Evolutionary conservation across 2,888 invertebrate genomes (phyloP).

Genomic region (Brachypalpus laphriformis): DNA sequence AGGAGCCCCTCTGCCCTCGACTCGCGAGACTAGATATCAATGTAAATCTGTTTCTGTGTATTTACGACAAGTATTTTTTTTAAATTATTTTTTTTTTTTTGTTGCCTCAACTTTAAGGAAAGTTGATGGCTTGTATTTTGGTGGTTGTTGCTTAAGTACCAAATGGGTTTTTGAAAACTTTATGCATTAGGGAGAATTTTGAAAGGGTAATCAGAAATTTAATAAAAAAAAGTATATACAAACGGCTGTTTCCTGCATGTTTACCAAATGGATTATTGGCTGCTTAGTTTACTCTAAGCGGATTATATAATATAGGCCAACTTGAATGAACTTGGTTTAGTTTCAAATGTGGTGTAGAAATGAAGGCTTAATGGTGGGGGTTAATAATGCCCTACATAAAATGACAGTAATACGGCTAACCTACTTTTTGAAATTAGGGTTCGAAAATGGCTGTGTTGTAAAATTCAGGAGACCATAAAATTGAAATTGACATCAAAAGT

Average conservation of each 20-base stretch:
- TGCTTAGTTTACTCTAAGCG: neutral
- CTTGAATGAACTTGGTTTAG: neutral
- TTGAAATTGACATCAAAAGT: neutral
- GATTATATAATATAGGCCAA: neutral
- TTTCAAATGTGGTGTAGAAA: neutral
- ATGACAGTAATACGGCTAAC: neutral
- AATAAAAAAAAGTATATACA: neutral
- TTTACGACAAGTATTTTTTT: neutral
- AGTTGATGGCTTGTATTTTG: slow-evolving; percentile 18
- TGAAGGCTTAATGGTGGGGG: neutral
- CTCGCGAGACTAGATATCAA: slow-evolving; percentile 12
- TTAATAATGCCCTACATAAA: neutral
- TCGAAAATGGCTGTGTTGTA: neutral
- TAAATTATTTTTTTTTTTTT: neutral
- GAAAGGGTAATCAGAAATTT: slow-evolving; percentile 24
- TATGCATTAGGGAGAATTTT: slow-evolving; percentile 23
- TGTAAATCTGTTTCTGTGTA: slow-evolving; percentile 31
- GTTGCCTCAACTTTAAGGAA: neutral
- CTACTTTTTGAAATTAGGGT: neutral
- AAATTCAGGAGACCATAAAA: neutral
- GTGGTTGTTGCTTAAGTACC: slow-evolving; percentile 28
- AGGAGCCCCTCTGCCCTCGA: neutral
- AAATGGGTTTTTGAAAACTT: slow-evolving; percentile 56
- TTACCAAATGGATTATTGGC: neutral
- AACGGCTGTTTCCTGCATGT: neutral